phyloP scores from a whole-genome alignment of 2,888 invertebrate species.

The Tipula unca region DNA sequence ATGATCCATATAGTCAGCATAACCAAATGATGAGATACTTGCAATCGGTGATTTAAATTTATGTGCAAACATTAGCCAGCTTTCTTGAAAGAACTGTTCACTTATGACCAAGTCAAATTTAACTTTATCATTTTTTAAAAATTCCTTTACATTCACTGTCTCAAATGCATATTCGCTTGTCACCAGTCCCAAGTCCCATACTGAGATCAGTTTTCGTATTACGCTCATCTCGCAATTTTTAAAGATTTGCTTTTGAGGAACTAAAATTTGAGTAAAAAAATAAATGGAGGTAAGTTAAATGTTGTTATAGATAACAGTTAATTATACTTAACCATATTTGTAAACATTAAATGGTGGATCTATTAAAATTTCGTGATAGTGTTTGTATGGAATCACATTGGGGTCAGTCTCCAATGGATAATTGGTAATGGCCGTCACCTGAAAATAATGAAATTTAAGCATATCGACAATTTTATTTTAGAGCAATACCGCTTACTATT shows the following conservation, averaged over 20 bases:
- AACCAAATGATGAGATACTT: slow-evolving; percentile 40
- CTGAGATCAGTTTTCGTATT: not conserved
- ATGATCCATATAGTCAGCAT: slow-evolving; percentile 41
- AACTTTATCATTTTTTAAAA: slow-evolving; percentile 36
- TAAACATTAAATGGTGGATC: not conserved
- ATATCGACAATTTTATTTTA: not conserved
- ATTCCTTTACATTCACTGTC: slow-evolving; percentile 29
- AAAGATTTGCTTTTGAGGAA: slow-evolving; percentile 14
- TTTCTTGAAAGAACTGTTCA: slow-evolving; percentile 43
- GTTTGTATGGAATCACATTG: not conserved
- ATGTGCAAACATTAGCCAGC: slow-evolving; percentile 41
- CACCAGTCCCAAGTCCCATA: not conserved
- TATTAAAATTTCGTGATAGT: not conserved
- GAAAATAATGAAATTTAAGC: not conserved
- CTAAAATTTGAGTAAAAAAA: not conserved
- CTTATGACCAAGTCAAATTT: slow-evolving; percentile 41
- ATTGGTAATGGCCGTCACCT: not conserved
- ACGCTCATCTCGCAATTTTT: not conserved
- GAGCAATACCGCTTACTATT: too few relatives aligned
- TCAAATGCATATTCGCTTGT: not conserved
- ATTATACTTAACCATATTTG: not conserved
- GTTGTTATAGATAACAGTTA: not conserved
- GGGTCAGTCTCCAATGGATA: not conserved
- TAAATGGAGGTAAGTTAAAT: not conserved
- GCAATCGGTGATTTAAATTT: slow-evolving; percentile 42